Conservation (phyloP, 2,797 vertebrate species). For the Pachyuromys duprasi region DNA sequence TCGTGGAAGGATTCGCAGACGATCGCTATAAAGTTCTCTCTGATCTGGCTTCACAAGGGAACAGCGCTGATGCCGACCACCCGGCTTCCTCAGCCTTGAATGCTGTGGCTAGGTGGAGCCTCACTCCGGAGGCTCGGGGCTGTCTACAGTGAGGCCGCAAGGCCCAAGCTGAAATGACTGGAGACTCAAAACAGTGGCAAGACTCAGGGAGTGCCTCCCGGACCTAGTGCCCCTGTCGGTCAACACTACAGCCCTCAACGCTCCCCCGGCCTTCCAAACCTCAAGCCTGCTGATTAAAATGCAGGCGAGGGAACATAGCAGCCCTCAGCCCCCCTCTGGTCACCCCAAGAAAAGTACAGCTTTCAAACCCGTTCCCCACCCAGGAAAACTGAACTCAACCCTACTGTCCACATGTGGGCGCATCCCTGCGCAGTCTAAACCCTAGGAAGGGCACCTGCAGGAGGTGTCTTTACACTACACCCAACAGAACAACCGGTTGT, state of each 20-base stretch:
- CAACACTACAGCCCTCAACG: background rate
- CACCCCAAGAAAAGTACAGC: background rate
- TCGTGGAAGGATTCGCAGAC: constrained; percentile 46
- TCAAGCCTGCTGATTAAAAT: constrained; percentile 64
- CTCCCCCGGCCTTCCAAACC: background rate
- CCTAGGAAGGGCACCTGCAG: background rate
- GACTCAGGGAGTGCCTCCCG: background rate
- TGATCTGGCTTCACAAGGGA: background rate
- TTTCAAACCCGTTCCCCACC: background rate
- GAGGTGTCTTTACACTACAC: background rate
- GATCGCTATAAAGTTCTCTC: background rate
- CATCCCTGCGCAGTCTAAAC: background rate
- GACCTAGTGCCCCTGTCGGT: background rate
- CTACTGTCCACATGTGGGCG: background rate
- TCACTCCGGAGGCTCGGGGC: fast-evolving
- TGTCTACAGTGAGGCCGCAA: fast-evolving
- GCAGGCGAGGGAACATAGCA: constrained; percentile 56
- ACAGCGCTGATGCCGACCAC: background rate
- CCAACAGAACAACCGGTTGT: background rate
- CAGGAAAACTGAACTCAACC: background rate
- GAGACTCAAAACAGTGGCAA: background rate
- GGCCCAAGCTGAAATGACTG: background rate
- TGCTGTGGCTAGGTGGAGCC: fast-evolving
- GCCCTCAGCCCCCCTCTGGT: background rate
- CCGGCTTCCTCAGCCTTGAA: background rate